These are phyloP conservation scores for Bradypus variegatus DNA, from an alignment of 2,797 vertebrate genomes.

Conservation along the genomic window DNA sequence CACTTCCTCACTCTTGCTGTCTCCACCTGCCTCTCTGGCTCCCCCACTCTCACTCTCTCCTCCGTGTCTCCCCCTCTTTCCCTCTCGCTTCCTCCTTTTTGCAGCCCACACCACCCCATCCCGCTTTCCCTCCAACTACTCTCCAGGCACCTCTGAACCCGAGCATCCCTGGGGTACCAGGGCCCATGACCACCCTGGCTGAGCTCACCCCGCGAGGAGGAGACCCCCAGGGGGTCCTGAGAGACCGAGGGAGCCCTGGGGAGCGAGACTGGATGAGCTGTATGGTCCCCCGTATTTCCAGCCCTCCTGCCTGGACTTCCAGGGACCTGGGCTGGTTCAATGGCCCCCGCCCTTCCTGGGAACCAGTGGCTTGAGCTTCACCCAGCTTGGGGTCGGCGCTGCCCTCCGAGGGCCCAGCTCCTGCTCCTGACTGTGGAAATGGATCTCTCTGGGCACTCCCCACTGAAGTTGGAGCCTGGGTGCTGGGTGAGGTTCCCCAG, in stretches of 20 bases:
- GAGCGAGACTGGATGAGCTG: accelerated
- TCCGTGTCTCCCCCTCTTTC: not conserved
- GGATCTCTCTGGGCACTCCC: not conserved
- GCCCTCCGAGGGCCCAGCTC: not conserved
- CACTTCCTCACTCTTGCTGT: too few relatives aligned
- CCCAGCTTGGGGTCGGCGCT: accelerated
- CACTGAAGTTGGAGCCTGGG: not conserved
- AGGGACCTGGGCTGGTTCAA: not conserved
- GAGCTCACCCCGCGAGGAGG: not conserved
- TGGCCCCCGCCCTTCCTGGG: not conserved
- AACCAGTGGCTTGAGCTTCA: not conserved
- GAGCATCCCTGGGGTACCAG: not conserved
- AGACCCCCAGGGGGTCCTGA: not conserved
- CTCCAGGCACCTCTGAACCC: not conserved
- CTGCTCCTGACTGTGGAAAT: not conserved
- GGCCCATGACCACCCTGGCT: not conserved
- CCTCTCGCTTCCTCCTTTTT: too few relatives aligned
- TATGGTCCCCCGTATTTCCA: not conserved
- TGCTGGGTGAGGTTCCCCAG: not conserved
- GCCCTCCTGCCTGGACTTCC: not conserved
- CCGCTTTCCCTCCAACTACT: not conserved
- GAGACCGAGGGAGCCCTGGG: too few relatives aligned
- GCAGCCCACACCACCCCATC: not conserved
- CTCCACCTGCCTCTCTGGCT: not conserved
- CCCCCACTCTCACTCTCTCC: not conserved